Evolutionary conservation across 1,140 invertebrate genomes (phyloP).

Genomic region (Globodera ellingtonae): DNA sequence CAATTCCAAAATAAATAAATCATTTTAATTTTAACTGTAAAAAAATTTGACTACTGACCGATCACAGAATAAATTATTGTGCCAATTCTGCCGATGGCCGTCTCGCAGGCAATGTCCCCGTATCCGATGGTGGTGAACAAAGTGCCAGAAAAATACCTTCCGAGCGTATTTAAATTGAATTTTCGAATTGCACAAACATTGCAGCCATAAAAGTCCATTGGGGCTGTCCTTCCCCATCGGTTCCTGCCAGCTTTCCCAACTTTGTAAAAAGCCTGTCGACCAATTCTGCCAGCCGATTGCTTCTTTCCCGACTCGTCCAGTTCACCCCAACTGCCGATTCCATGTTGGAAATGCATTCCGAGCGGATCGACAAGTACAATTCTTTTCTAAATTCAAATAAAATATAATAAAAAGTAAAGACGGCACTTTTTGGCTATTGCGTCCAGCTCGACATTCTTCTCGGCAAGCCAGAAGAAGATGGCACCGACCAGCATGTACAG

Average conservation of each 20-base stretch:
- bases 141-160: constrained; percentile 49
- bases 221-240: not conserved
- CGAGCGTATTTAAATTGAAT: constrained; percentile 2
- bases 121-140: constrained; percentile 57
- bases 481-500: constrained; percentile 53
- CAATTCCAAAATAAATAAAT: too few species aligned
- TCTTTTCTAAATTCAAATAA: not conserved
- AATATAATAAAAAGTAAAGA: not conserved
- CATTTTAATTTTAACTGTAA: too few species aligned
- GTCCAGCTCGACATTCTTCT: constrained; percentile 32
- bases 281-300: not conserved
- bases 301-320: constrained; percentile 1
- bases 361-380: not conserved
- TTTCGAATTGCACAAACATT: not conserved
- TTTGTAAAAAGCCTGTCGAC: constrained; percentile 23
- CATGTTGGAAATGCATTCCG: constrained; percentile 15
- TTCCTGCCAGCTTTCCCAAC: not conserved
- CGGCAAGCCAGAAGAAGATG: constrained; percentile 44
- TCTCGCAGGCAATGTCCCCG: constrained; percentile 54
- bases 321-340: constrained; percentile 13
- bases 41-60: constrained; percentile 62
- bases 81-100: constrained; percentile 79
- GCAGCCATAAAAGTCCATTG: constrained; percentile 28
- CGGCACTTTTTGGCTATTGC: constrained; percentile 21
- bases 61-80: constrained; percentile 95